phyloP scores from a whole-genome alignment of 1,140 invertebrate species.

The Hylaeus volcanicus region DNA sequence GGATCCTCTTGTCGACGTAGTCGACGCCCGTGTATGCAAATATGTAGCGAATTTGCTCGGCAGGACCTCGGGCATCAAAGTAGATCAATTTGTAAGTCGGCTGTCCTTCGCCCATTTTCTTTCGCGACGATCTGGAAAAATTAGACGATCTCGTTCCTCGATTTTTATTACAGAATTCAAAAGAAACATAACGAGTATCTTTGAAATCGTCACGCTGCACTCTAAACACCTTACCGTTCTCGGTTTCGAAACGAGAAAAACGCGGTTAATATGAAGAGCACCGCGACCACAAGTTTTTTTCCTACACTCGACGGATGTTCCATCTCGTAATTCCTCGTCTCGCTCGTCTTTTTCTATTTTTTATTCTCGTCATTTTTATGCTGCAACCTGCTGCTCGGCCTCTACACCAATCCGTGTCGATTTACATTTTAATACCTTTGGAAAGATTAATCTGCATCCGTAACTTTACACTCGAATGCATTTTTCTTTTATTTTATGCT shows the following conservation, averaged over 20 bases:
- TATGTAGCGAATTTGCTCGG: constrained; percentile 85
- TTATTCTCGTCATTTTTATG: not conserved
- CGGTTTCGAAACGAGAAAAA: not conserved
- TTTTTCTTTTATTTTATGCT: not conserved
- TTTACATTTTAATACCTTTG: too few relatives aligned
- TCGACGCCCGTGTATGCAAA: constrained; percentile 84
- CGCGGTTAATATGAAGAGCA: not conserved
- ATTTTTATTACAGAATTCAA: too few relatives aligned
- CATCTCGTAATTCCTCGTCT: not conserved
- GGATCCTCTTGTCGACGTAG: constrained; percentile 84
- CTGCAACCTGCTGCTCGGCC: not conserved
- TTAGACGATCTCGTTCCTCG: not conserved
- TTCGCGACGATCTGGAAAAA: constrained; percentile 17
- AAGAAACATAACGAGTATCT: not conserved
- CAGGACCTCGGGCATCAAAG: constrained; percentile 85
- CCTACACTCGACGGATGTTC: not conserved
- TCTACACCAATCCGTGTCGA: not conserved
- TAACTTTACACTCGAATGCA: too few relatives aligned
- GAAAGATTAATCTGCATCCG: too few relatives aligned
- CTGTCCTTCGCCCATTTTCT: constrained; percentile 66
- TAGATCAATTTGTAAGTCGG: constrained; percentile 84
- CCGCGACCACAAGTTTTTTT: not conserved
- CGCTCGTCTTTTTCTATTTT: not conserved
- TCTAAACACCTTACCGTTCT: not conserved
- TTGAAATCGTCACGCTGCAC: not conserved